A percentile compares a stretch with the other conserved stretches of the same genome.
Evolutionary conservation across 1,140 invertebrate species (phyloP).

Genomic region (Chironomus striatipennis): DNA sequence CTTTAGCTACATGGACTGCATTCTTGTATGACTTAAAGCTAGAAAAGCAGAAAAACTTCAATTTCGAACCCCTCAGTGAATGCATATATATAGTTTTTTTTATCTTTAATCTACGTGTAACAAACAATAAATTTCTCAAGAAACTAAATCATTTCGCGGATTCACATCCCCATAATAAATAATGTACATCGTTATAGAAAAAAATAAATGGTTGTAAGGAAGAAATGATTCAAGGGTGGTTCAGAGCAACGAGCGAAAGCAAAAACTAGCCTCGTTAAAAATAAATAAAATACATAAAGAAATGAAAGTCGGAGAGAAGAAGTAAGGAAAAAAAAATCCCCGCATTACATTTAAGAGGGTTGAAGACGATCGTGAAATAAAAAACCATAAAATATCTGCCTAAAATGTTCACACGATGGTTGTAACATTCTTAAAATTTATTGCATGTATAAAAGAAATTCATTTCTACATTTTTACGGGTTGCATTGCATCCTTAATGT

Average conservation of each 20-base stretch:
- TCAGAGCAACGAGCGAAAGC: neutral
- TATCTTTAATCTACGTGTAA: neutral
- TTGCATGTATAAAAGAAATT: too few relatives aligned
- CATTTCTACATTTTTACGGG: neutral
- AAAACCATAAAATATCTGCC: constrained; percentile 16
- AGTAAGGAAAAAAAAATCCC: neutral
- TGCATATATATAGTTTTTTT: neutral
- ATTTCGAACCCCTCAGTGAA: constrained; percentile 10
- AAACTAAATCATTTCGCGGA: constrained; percentile 23
- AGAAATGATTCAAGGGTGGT: neutral
- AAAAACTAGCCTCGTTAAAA: constrained; percentile 21
- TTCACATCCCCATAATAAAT: constrained; percentile 17
- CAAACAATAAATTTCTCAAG: constrained; percentile 17
- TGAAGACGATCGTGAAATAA: neutral
- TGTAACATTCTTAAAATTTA: neutral
- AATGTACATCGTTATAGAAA: neutral
- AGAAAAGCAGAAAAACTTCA: neutral
- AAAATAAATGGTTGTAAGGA: neutral
- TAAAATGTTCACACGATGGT: constrained; percentile 19
- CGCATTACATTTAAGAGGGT: constrained; percentile 1
- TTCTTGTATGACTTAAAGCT: neutral
- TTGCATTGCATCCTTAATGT: neutral
- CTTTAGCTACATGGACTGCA: neutral
- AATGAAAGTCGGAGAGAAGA: too few relatives aligned
- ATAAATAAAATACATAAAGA: neutral